These are phyloP conservation scores for Pseudorhombus dupliciocellatus DNA, from an alignment of 2,113 vertebrate genomes.

Conservation along the genomic window DNA sequence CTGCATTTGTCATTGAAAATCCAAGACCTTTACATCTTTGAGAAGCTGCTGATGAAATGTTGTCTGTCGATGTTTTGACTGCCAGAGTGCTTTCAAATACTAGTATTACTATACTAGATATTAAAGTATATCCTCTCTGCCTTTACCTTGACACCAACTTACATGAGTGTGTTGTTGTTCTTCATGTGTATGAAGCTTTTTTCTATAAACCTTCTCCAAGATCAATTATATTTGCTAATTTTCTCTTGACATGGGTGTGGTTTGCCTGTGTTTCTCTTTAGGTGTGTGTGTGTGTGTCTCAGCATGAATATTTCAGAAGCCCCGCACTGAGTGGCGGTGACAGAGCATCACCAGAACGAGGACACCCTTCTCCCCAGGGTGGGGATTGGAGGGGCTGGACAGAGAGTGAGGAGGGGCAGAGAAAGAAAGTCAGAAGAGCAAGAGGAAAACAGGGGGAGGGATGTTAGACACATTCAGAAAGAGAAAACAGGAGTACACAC, in stretches of 20 bases:
- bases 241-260: constrained; percentile 39
- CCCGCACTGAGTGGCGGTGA: constrained; percentile 50
- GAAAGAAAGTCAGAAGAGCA: constrained; percentile 2
- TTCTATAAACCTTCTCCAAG: constrained; percentile 30
- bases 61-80: not conserved
- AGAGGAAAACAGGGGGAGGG: not conserved
- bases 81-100: no score
- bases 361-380: constrained; percentile 52
- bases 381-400: constrained; percentile 25
- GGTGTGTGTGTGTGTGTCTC: constrained; percentile 43
- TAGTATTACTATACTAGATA: not conserved
- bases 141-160: not conserved
- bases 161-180: not conserved
- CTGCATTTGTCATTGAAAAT: constrained; percentile 8
- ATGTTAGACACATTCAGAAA: not conserved
- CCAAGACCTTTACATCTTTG: constrained; percentile 4
- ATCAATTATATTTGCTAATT: constrained; percentile 62
- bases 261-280: constrained; percentile 15
- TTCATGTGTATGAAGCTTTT: constrained; percentile 11
- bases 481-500: not conserved
- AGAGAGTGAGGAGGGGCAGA: not conserved
- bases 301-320: constrained; percentile 68
- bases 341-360: constrained; percentile 62
- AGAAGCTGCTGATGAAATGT: not conserved
- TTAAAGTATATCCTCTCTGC: not conserved